These are phyloP conservation scores for Phenganax subtilis DNA, from an alignment of 92 coral and sea anemone genomes.

Conservation along the genomic window DNA sequence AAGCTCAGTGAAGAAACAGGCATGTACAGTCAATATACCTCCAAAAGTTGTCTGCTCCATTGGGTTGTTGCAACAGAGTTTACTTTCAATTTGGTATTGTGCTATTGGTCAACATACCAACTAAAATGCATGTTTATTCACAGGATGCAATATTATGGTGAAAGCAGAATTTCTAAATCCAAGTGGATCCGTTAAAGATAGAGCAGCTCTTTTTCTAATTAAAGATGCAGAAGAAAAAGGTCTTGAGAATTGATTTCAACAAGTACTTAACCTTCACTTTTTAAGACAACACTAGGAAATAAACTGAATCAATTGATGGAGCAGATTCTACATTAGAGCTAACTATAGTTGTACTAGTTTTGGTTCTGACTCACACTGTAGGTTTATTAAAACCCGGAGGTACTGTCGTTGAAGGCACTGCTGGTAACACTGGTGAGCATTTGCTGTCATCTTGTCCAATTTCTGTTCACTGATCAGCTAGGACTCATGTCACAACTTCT, in stretches of 20 bases:
- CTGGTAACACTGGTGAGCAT: constrained; percentile 83
- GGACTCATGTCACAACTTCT: neutral
- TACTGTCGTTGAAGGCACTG: constrained; percentile 94
- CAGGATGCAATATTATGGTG: constrained; percentile 90
- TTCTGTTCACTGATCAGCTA: neutral
- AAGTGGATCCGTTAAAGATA: constrained; percentile 93
- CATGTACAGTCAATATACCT: constrained; percentile 13
- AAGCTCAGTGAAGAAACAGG: constrained; percentile 97
- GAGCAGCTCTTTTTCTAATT: constrained; percentile 81
- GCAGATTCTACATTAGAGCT: too few relatives aligned
- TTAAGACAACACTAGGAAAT: neutral
- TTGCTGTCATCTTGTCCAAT: neutral
- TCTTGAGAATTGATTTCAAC: constrained; percentile 7
- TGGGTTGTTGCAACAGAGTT: neutral
- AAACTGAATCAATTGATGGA: neutral
- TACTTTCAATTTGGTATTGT: too few relatives aligned
- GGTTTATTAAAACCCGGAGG: constrained; percentile 84
- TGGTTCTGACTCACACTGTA: neutral
- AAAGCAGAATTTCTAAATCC: constrained; percentile 93
- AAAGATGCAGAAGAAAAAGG: constrained; percentile 98
- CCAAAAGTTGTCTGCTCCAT: neutral
- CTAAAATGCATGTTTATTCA: neutral
- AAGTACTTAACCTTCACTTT: neutral
- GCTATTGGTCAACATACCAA: too few relatives aligned
- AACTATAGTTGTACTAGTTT: too few relatives aligned